A percentile compares a stretch with the other conserved stretches of the same genome.
phyloP scores from a whole-genome alignment of 2,113 vertebrate species.

The Platichthys flesus region DNA sequence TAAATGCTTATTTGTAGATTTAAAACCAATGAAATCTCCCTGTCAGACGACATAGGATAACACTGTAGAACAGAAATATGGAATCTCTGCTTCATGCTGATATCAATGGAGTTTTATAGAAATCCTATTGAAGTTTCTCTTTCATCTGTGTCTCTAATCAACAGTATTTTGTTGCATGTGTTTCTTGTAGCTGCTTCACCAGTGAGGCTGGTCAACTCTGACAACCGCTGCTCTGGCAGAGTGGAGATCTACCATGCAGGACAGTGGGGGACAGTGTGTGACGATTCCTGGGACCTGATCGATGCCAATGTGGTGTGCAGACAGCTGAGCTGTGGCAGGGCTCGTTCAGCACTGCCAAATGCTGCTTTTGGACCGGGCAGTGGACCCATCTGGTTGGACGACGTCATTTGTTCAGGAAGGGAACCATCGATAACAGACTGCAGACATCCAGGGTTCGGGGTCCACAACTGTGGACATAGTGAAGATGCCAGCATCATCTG shows the following conservation, averaged over 20 bases:
- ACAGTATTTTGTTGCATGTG: neutral
- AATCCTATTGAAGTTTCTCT: neutral
- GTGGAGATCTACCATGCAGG: no score
- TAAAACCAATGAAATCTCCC: no score
- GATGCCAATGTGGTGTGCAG: no score
- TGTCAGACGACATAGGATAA: no score
- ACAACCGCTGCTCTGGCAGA: no score
- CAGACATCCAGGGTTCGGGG: slow-evolving; percentile 39
- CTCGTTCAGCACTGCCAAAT: slow-evolving; percentile 9
- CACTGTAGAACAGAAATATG: no score
- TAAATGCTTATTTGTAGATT: neutral
- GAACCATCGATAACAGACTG: slow-evolving; percentile 50
- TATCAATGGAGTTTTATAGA: no score
- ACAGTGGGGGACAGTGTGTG: no score
- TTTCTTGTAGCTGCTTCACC: no score
- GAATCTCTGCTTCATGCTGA: no score
- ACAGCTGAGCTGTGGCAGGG: slow-evolving; percentile 37
- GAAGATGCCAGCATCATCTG: slow-evolving; percentile 54
- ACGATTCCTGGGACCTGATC: no score
- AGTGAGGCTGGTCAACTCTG: no score
- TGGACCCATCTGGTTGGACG: slow-evolving; percentile 70
- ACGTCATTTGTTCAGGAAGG: slow-evolving; percentile 45
- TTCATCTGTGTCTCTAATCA: neutral
- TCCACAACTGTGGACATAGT: slow-evolving; percentile 18
- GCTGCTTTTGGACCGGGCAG: slow-evolving; percentile 56